These are phyloP conservation scores for Chironomus riparius DNA, from an alignment of 2,888 invertebrate genomes.

Conservation along the genomic window DNA sequence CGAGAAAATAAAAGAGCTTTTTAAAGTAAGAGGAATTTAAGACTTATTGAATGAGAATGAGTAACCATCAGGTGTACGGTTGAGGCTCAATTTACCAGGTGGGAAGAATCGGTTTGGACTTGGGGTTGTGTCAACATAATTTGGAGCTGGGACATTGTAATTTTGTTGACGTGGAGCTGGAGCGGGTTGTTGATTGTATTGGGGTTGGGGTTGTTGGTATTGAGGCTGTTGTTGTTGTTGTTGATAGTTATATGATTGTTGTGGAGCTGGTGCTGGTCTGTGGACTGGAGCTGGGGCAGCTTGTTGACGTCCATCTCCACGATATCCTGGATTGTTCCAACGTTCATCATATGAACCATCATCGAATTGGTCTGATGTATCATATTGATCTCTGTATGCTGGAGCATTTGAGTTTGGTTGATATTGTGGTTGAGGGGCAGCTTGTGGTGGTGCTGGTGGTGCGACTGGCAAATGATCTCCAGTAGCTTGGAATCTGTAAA, in stretches of 20 bases:
- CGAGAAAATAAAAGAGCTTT: not conserved
- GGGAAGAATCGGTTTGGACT: slow-evolving; percentile 69
- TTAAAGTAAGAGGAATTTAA: slow-evolving; percentile 32
- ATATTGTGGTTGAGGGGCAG: slow-evolving; percentile 46
- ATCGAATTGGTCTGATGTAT: slow-evolving; percentile 34
- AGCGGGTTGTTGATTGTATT: slow-evolving; percentile 41
- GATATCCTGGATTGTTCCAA: slow-evolving; percentile 38
- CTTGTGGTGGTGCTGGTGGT: slow-evolving; percentile 46
- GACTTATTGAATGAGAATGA: slow-evolving; percentile 74
- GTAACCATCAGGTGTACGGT: slow-evolving; percentile 80
- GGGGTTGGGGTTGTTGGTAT: slow-evolving; percentile 37
- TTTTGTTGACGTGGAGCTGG: slow-evolving; percentile 28
- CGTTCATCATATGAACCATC: slow-evolving; percentile 42
- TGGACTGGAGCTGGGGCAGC: slow-evolving; percentile 35
- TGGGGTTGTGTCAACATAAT: slow-evolving; percentile 47
- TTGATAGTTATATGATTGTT: slow-evolving; percentile 40
- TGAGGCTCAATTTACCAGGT: slow-evolving; percentile 75
- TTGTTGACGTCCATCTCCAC: slow-evolving; percentile 17
- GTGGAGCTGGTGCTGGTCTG: slow-evolving; percentile 44
- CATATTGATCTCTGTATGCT: slow-evolving; percentile 32
- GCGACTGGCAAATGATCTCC: slow-evolving; percentile 73
- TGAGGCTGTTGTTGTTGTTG: slow-evolving; percentile 40
- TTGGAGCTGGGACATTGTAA: slow-evolving; percentile 27
- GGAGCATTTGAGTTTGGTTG: slow-evolving; percentile 37
- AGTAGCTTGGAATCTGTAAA: slow-evolving; percentile 56